Conservation (phyloP, 2,113 vertebrate genomes). For the Clarias magur region DNA sequence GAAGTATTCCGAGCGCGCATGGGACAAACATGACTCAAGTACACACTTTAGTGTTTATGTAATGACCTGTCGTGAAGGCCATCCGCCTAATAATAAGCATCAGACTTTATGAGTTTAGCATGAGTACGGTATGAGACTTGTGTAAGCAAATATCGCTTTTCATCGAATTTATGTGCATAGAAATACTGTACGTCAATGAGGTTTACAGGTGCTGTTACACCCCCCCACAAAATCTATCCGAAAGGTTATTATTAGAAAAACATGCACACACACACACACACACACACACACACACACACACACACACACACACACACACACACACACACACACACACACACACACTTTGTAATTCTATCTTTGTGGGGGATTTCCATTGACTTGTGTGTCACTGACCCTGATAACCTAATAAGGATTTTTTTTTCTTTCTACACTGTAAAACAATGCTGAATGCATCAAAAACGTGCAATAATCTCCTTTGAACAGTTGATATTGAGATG, state of each 20-base stretch:
- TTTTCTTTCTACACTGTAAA: no score
- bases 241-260: slow-evolving; percentile 32
- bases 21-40: background rate
- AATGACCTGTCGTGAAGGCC: slow-evolving; percentile 9
- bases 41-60: background rate
- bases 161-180: background rate
- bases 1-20: background rate
- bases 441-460: no score
- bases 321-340: no score
- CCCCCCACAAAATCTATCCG: background rate
- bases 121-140: background rate
- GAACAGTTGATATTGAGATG: no score
- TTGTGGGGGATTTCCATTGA: background rate
- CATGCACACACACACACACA: no score
- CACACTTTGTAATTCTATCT: background rate
- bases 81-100: background rate
- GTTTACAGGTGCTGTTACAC: background rate
- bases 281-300: no score
- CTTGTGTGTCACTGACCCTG: background rate
- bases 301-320: no score
- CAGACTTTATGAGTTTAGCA: background rate
- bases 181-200: background rate
- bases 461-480: no score
- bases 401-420: background rate
- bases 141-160: background rate